Conservation (phyloP, 2,113 vertebrate genomes). For the Percopsis transmontana region DNA sequence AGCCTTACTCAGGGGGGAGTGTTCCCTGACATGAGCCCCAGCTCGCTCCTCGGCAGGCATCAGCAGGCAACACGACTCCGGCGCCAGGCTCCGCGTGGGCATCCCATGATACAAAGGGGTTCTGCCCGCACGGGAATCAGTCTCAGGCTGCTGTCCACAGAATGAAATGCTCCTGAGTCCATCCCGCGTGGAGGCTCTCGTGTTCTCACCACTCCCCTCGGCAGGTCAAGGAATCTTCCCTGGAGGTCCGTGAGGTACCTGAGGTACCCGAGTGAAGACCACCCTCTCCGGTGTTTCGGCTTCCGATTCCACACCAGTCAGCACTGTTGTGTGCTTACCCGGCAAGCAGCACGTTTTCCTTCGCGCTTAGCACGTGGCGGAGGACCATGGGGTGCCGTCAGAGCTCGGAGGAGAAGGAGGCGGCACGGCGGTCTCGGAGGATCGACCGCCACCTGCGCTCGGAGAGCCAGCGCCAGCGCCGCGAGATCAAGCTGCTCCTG, state of each 20-base stretch:
- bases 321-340: constrained; percentile 54
- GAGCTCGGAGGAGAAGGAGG: constrained; percentile 99
- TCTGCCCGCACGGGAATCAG: constrained; percentile 64
- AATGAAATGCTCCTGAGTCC: constrained; percentile 65
- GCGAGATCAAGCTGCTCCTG: constrained; percentile 96
- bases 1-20: constrained; percentile 48
- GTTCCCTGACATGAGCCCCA: constrained; percentile 69
- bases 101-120: constrained; percentile 67
- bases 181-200: constrained; percentile 41
- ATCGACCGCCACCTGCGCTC: constrained; percentile 99
- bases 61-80: constrained; percentile 54
- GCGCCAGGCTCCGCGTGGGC: constrained; percentile 60
- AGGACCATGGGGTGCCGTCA: constrained; percentile 98
- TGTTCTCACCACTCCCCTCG: constrained; percentile 21
- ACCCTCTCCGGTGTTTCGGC: constrained; percentile 23
- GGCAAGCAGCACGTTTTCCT: constrained; percentile 70
- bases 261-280: constrained; percentile 1
- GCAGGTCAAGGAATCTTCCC: constrained; percentile 24
- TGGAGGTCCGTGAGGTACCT: not conserved
- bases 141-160: constrained; percentile 38
- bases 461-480: constrained; percentile 94
- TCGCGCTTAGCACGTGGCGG: constrained; percentile 68
- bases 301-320: constrained; percentile 15
- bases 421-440: constrained; percentile 93
- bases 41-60: constrained; percentile 37